These are phyloP conservation scores for Wiebesia pumilae DNA, from an alignment of 1,140 invertebrate species.

Conservation along the genomic window DNA sequence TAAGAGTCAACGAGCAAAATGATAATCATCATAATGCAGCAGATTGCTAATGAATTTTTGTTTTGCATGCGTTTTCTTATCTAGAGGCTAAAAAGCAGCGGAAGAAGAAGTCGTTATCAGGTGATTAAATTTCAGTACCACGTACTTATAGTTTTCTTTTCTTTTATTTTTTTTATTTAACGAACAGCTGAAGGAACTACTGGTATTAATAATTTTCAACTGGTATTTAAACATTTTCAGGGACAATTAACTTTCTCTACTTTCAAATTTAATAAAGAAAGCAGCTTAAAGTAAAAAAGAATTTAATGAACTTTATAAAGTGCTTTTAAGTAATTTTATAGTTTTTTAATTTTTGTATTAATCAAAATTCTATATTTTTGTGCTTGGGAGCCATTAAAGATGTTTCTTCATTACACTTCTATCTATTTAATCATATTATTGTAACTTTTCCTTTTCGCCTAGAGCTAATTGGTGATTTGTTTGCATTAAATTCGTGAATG, in stretches of 20 bases:
- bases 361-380: slow-evolving; percentile 48
- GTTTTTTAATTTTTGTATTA: slow-evolving; percentile 52
- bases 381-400: slow-evolving; percentile 39
- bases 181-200: slow-evolving; percentile 52
- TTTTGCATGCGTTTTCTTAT: slow-evolving; percentile 80
- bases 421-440: slow-evolving; percentile 34
- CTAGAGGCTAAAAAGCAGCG: slow-evolving; percentile 94
- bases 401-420: slow-evolving; percentile 34
- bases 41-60: slow-evolving; percentile 78
- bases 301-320: slow-evolving; percentile 27
- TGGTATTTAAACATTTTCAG: slow-evolving; percentile 41
- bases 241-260: slow-evolving; percentile 44
- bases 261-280: slow-evolving; percentile 47
- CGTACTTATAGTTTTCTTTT: slow-evolving; percentile 56
- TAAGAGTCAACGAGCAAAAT: slow-evolving; percentile 45
- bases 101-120: slow-evolving; percentile 91
- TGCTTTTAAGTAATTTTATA: slow-evolving; percentile 55
- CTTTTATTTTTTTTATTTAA: slow-evolving; percentile 50
- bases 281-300: slow-evolving; percentile 36
- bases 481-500: slow-evolving; percentile 49
- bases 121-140: slow-evolving; percentile 78
- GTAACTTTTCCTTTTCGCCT: slow-evolving; percentile 49
- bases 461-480: slow-evolving; percentile 49
- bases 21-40: slow-evolving; percentile 52
- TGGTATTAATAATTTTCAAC: slow-evolving; percentile 44